A percentile compares a stretch with the other conserved stretches of the same genome.
Evolutionary conservation across 2,888 invertebrate genomes (phyloP).

Genomic region (Exocentrus adspersus): DNA sequence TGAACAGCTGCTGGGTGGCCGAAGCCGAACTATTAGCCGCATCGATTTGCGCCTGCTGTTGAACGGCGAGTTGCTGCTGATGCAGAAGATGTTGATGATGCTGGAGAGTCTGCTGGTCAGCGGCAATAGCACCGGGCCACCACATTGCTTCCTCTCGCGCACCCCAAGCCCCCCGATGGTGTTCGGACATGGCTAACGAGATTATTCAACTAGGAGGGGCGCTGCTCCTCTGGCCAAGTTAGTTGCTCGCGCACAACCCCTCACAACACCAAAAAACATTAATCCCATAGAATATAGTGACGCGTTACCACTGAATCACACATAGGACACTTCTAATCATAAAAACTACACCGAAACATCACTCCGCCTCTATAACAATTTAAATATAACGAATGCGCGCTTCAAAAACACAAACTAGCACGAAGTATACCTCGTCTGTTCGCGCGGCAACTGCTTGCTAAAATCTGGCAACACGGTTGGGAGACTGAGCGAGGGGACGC

Average conservation of each 20-base stretch:
- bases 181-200: constrained; percentile 68
- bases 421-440: constrained; percentile 28
- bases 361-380: constrained; percentile 31
- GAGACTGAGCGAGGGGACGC: constrained; percentile 57
- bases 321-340: constrained; percentile 16
- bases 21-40: constrained; percentile 70
- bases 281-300: constrained; percentile 34
- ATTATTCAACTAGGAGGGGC: constrained; percentile 34
- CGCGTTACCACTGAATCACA: constrained; percentile 31
- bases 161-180: constrained; percentile 73
- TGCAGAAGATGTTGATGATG: constrained; percentile 55
- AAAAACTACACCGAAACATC: constrained; percentile 28
- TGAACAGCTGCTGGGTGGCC: constrained; percentile 76
- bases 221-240: constrained; percentile 24
- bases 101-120: constrained; percentile 59
- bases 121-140: constrained; percentile 69
- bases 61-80: constrained; percentile 50
- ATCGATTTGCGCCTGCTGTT: constrained; percentile 61
- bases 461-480: constrained; percentile 65
- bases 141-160: constrained; percentile 71
- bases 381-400: constrained; percentile 27
- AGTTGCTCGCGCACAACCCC: constrained; percentile 45
- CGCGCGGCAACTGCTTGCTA: constrained; percentile 55
- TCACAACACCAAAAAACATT: constrained; percentile 42
- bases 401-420: constrained; percentile 27